Percentiles rank a stretch among this genome's conserved stretches.
These are phyloP conservation scores for Leptinotarsa undecemlineata DNA, from an alignment of 1,140 invertebrate species.

Conservation along the genomic window DNA sequence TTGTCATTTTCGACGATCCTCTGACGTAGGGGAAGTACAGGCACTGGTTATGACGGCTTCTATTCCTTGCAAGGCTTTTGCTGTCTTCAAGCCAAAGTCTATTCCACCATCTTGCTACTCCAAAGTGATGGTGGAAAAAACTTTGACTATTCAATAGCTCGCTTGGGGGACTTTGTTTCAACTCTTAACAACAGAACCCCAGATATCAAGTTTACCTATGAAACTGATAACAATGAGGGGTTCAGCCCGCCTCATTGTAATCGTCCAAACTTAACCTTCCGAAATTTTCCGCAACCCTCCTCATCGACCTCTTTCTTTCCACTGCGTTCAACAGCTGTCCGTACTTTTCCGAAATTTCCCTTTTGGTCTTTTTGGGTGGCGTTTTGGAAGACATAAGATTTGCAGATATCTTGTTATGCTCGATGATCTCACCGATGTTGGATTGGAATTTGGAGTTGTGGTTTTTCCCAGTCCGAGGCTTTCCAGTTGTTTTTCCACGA, in stretches of 20 bases:
- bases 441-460: background rate
- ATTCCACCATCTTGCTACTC: no score
- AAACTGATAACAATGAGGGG: no score
- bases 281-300: background rate
- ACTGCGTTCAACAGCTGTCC: background rate
- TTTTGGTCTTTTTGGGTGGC: background rate
- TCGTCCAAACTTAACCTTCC: background rate
- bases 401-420: background rate
- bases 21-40: no score
- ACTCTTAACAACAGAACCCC: no score
- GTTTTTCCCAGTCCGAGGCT: background rate
- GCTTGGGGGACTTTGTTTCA: no score
- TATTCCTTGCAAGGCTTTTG: no score
- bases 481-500: background rate
- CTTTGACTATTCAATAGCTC: no score
- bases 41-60: no score
- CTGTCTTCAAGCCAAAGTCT: no score
- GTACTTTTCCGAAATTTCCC: background rate
- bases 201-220: no score
- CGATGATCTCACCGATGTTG: conserved; percentile 4
- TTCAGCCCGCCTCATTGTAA: background rate
- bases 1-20: no score
- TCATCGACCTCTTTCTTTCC: background rate
- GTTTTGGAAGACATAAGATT: background rate
- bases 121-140: no score